Percentiles rank a stretch among this genome's conserved stretches.
Evolutionary conservation across 2,113 vertebrate genomes (phyloP).

Genomic region (Carettochelys insculpta): DNA sequence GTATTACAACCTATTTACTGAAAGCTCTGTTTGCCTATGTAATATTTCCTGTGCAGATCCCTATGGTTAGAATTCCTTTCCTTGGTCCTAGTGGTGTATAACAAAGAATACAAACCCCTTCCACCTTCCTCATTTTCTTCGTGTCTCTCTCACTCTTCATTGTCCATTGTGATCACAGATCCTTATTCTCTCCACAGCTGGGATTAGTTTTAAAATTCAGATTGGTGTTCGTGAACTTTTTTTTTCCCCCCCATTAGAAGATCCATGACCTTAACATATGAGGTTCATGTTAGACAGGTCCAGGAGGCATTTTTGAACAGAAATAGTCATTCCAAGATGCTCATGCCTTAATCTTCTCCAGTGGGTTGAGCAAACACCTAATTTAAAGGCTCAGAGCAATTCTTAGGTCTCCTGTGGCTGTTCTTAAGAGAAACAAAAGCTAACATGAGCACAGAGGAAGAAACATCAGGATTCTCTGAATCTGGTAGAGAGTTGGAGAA

Average conservation of each 20-base stretch:
- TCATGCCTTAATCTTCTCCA: not conserved
- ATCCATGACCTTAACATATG: not conserved
- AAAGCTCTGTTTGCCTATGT: not conserved
- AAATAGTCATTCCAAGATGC: not conserved
- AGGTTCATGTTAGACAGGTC: not conserved
- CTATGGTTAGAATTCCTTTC: not conserved
- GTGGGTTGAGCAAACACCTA: not conserved
- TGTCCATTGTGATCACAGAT: not conserved
- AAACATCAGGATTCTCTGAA: not conserved
- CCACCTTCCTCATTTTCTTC: not conserved
- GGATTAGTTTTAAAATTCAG: not conserved
- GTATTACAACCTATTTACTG: not conserved
- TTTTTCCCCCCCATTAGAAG: not conserved
- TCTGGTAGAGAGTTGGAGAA: not conserved
- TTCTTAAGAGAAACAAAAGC: not conserved
- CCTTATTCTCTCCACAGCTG: fast-evolving
- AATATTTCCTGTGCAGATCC: not conserved
- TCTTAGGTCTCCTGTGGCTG: not conserved
- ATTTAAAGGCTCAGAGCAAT: not conserved
- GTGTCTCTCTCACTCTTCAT: not conserved
- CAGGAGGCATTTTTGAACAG: not conserved
- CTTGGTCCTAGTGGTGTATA: not conserved
- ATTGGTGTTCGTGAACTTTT: not conserved
- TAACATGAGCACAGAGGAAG: not conserved
- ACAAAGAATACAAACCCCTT: not conserved